These are phyloP conservation scores for Callyntrura guangdongensis DNA, from an alignment of 2,888 invertebrate genomes.

Conservation along the genomic window DNA sequence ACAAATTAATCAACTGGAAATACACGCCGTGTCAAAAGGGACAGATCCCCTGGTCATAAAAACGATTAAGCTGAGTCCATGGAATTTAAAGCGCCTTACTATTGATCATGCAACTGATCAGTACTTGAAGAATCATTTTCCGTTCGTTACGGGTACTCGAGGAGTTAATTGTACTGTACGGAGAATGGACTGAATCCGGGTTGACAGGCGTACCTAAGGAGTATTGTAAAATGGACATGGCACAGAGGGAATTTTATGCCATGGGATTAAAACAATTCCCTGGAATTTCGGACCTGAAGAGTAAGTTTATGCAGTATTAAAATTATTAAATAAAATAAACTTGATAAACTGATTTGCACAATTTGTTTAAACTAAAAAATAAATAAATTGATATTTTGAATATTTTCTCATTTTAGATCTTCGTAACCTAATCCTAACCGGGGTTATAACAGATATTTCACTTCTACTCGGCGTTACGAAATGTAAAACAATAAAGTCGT, in stretches of 20 bases:
- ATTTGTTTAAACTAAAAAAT: no score
- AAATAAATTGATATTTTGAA: no score
- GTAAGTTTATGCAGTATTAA: slow-evolving; percentile 67
- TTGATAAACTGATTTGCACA: no score
- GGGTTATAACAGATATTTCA: slow-evolving; percentile 74
- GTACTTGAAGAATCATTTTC: slow-evolving; percentile 69
- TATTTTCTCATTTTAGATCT: slow-evolving; percentile 40
- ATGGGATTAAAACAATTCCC: slow-evolving; percentile 72
- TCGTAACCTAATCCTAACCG: slow-evolving; percentile 68
- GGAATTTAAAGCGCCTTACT: slow-evolving; percentile 71
- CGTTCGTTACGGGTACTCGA: slow-evolving; percentile 66
- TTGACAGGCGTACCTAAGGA: slow-evolving; percentile 76
- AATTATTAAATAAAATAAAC: no score
- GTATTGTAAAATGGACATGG: slow-evolving; percentile 67
- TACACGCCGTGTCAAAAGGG: slow-evolving; percentile 76
- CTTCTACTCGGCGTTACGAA: slow-evolving; percentile 71
- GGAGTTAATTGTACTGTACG: slow-evolving; percentile 76
- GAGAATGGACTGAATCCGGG: slow-evolving; percentile 78
- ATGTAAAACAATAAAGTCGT: slow-evolving; percentile 72
- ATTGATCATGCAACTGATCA: slow-evolving; percentile 76
- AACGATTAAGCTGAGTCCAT: slow-evolving; percentile 65
- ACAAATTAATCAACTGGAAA: slow-evolving; percentile 71
- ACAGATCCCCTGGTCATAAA: slow-evolving; percentile 67
- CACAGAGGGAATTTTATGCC: slow-evolving; percentile 75
- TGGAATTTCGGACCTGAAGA: slow-evolving; percentile 76